Conservation (phyloP, 2,888 invertebrate genomes). For the Nasonovia ribisnigri region DNA sequence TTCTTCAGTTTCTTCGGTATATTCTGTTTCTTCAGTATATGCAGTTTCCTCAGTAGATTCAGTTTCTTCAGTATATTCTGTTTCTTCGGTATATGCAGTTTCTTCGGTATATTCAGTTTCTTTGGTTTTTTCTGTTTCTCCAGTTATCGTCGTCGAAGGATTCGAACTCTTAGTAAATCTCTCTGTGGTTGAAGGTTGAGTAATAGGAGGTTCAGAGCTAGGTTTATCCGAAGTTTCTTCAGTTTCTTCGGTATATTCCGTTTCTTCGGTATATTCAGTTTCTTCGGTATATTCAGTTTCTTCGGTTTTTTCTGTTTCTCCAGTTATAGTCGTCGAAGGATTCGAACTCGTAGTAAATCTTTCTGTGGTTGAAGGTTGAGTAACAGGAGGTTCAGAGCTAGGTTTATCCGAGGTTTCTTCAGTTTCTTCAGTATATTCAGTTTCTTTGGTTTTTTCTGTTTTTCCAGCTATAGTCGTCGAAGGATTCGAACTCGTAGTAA, state of each 20-base stretch:
- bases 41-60: not conserved
- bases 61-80: not conserved
- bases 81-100: not conserved
- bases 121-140: not conserved
- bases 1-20: not conserved
- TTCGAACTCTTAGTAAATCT: not conserved
- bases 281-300: not conserved
- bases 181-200: not conserved
- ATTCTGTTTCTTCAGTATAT: not conserved
- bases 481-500: not conserved
- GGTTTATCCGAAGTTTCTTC: not conserved
- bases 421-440: not conserved
- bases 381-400: not conserved
- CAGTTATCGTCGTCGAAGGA: not conserved
- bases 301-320: not conserved
- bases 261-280: not conserved
- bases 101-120: not conserved
- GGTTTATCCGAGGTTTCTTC: not conserved
- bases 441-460: not conserved
- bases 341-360: not conserved
- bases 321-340: not conserved
- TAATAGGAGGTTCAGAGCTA: not conserved
- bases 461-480: not conserved
- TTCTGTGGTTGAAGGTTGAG: not conserved
- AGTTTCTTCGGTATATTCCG: not conserved